Base-by-base conservation (phyloP, 2,797 vertebrate genomes). In the Okamejei kenojei region DNA sequence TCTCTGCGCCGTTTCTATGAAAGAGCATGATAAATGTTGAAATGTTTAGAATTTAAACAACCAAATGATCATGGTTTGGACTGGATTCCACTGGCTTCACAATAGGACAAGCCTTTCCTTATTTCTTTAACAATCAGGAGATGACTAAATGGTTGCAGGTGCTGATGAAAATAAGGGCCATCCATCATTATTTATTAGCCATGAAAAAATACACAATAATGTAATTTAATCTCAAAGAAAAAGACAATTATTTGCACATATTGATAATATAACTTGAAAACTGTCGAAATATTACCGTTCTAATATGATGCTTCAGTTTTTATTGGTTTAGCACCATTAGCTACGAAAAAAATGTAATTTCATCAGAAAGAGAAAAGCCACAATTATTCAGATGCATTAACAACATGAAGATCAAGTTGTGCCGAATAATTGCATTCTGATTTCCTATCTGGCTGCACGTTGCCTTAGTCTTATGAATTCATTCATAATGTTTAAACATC, bases 111-210 rank as follows among this genome's bases (percentile, higher is more conserved):
- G 73, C 10, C 71, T 76, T 76, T 76, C 76, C 73, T 54, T 92
- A 88, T 92, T 92, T 98, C 98, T 98, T 97, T 97, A 97, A 96
- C 98, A 98, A 97, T 98, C 97, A 97, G 97, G 96, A 96, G 97
- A 97, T 98, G 98, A 98, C 98, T 98, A 98, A 99, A 99, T 97
- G 98, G 98, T 99, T 99, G 98, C 99, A 99, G 99, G 98, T 99
- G 99, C 97, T 98, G 98, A 98, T 98, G 98, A 98, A 99, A 98
- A 99, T 99, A 99, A 99, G 98, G 98, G 97, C 98, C 98, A 99
- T 99, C 98, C 98, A 99, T 99, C 99, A 99, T 99, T 99, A 99
- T 99, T 99, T 99, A 99, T 99, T 99, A 99, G 97, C 98, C 98
- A 98, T 99, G 98, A 98, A 99, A 99, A 99, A 98, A 99, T 98